These are phyloP conservation scores for Eumaeus atala DNA, from an alignment of 1,140 invertebrate genomes.

Conservation along the genomic window DNA sequence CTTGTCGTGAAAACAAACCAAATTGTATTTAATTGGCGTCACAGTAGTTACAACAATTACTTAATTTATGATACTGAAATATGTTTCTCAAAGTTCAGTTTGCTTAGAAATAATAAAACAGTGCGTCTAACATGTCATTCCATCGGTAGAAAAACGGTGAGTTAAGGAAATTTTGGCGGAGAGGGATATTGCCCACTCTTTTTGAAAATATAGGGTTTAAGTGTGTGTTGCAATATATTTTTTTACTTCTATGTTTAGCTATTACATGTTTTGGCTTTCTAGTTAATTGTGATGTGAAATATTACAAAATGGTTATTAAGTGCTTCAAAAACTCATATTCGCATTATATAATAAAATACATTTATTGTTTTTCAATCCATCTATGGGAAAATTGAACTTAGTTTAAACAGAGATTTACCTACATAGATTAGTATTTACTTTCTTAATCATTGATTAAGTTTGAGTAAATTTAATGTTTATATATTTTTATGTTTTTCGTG, in stretches of 20 bases:
- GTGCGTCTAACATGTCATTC: conserved; percentile 60
- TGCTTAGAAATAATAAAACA: conserved; percentile 48
- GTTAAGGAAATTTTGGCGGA: conserved; percentile 69
- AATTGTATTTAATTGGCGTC: not conserved
- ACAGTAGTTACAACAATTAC: too few species aligned
- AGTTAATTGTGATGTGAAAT: conserved; percentile 18
- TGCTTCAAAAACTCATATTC: conserved; percentile 10
- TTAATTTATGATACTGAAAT: not conserved
- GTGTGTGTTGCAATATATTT: conserved; percentile 67
- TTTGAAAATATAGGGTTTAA: conserved; percentile 48
- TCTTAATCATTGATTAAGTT: too few species aligned
- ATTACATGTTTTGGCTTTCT: conserved; percentile 25
- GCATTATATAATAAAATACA: not conserved
- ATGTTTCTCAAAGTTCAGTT: conserved; percentile 34
- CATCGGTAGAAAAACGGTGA: conserved; percentile 69
- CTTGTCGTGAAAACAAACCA: not conserved
- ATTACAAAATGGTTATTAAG: conserved; percentile 11
- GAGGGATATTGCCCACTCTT: conserved; percentile 69
- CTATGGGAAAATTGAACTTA: not conserved
- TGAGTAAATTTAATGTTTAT: too few species aligned
- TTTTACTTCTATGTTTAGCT: conserved; percentile 56
- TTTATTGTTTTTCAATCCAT: conserved; percentile 1
- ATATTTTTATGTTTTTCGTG: too few species aligned
- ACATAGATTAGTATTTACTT: too few species aligned
- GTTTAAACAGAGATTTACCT: too few species aligned